phyloP scores from a whole-genome alignment of 2,797 vertebrate genomes.

The Chloroceryle amazona region DNA sequence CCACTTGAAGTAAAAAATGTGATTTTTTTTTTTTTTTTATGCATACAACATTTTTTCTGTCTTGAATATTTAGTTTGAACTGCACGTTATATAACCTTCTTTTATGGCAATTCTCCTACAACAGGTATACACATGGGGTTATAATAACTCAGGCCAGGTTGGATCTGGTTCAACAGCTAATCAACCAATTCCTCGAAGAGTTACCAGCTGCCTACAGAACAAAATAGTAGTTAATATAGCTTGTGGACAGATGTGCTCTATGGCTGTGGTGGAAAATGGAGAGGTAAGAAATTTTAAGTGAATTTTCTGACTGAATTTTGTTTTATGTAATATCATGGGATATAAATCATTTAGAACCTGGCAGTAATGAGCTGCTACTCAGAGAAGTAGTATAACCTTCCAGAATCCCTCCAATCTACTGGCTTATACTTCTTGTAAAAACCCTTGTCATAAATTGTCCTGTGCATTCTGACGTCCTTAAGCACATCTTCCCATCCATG shows the following conservation, averaged over 20 bases:
- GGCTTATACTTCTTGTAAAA: neutral
- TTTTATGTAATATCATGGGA: neutral
- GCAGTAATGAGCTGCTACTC: neutral
- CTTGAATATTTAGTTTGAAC: neutral
- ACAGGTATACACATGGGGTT: constrained; percentile 97
- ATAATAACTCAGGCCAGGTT: constrained; percentile 98
- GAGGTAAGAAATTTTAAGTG: constrained; percentile 84
- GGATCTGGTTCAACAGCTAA: constrained; percentile 98
- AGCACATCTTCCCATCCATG: neutral
- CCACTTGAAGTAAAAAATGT: neutral
- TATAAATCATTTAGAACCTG: neutral
- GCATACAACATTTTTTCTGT: neutral
- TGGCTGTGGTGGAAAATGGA: constrained; percentile 96
- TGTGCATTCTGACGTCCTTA: neutral
- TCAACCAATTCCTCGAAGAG: constrained; percentile 94
- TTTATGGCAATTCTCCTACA: neutral
- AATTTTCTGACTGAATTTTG: neutral
- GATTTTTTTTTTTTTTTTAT: neutral
- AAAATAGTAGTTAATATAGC: constrained; percentile 94
- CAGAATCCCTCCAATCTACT: neutral
- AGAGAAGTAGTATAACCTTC: neutral
- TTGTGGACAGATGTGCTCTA: constrained; percentile 97
- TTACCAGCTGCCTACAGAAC: constrained; percentile 95
- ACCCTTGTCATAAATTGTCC: neutral
- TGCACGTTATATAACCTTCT: neutral